Evolutionary conservation across 1,140 invertebrate genomes (phyloP).

Genomic region (Himalopsyche phryganea): DNA sequence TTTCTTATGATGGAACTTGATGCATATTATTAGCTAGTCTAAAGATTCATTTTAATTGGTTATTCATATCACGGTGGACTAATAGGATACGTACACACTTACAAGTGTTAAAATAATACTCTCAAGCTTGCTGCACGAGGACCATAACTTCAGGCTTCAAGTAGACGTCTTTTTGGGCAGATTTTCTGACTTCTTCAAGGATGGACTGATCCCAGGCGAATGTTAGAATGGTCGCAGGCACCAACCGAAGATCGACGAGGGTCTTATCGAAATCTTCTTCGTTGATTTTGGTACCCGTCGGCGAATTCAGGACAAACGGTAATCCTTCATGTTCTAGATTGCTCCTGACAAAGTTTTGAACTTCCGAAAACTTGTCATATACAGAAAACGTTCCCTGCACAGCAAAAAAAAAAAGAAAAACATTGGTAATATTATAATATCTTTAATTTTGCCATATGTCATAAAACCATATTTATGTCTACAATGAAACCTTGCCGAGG

Average conservation of each 20-base stretch:
- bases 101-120: conserved; percentile 37
- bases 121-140: conserved; percentile 53
- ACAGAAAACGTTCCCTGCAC: conserved; percentile 77
- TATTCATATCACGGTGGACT: too few species aligned
- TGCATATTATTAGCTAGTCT: too few species aligned
- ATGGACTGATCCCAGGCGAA: conserved; percentile 60
- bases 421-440: too few species aligned
- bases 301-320: conserved; percentile 62
- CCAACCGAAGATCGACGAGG: conserved; percentile 66
- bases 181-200: conserved; percentile 49
- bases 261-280: conserved; percentile 62
- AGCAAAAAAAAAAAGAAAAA: conserved; percentile 17
- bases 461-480: too few species aligned
- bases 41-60: too few species aligned
- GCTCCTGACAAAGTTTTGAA: conserved; percentile 71
- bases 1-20: too few species aligned
- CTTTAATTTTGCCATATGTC: too few species aligned
- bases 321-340: conserved; percentile 62
- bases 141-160: conserved; percentile 73
- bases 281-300: conserved; percentile 61
- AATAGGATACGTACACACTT: too few species aligned
- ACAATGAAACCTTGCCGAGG: too few species aligned
- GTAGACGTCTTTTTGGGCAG: conserved; percentile 55
- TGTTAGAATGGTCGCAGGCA: conserved; percentile 70
- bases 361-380: conserved; percentile 67